Conservation (phyloP, 2,113 vertebrate genomes). For the Sorex araneus region DNA sequence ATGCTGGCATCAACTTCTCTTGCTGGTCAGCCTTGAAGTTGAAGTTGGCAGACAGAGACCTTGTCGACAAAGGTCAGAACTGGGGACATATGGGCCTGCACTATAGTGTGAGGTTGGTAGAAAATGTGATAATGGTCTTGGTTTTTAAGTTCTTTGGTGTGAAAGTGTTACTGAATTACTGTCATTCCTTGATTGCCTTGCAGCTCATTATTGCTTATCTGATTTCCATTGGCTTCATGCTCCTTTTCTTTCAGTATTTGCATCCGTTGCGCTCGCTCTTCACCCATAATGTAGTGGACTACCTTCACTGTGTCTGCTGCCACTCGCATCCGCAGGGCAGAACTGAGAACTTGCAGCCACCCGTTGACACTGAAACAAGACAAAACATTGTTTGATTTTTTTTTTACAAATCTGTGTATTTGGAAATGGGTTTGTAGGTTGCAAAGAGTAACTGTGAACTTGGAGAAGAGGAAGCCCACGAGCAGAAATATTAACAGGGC, state of each 20-base stretch:
- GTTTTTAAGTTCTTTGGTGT: constrained; percentile 93
- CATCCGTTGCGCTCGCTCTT: constrained; percentile 97
- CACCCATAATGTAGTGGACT: constrained; percentile 93
- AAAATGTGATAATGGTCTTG: constrained; percentile 93
- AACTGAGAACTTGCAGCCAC: constrained; percentile 77
- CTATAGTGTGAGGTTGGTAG: constrained; percentile 91
- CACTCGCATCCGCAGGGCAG: fast-evolving
- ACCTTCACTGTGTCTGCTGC: constrained; percentile 93
- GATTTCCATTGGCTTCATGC: constrained; percentile 95
- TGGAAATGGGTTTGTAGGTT: constrained; percentile 53
- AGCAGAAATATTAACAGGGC: background rate
- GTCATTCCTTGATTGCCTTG: constrained; percentile 92
- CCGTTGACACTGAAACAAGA: constrained; percentile 81
- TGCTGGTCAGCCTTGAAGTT: constrained; percentile 99
- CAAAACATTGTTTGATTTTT: constrained; percentile 90
- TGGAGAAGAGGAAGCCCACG: background rate
- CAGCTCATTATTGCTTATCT: constrained; percentile 96
- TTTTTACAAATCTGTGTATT: constrained; percentile 65
- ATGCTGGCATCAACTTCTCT: constrained; percentile 97
- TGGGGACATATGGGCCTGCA: constrained; percentile 93
- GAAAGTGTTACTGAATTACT: constrained; percentile 95
- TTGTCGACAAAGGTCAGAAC: constrained; percentile 94
- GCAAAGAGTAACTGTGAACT: background rate
- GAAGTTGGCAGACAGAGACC: constrained; percentile 93
- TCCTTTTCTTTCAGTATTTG: constrained; percentile 97